Evolutionary conservation across 2,113 vertebrate genomes (phyloP).

Genomic region (Madoqua kirkii): DNA sequence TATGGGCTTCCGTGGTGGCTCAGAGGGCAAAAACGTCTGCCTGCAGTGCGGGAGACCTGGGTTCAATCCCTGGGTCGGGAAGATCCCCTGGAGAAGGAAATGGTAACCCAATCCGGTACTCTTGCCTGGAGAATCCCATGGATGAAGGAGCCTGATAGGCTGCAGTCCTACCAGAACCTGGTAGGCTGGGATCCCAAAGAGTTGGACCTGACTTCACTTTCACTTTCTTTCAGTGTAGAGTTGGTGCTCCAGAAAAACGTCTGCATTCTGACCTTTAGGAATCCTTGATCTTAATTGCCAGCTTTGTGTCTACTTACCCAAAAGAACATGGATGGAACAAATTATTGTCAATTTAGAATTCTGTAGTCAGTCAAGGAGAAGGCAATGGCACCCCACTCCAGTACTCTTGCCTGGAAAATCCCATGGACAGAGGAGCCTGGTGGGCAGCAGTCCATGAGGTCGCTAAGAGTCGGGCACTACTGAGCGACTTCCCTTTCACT

Average conservation of each 20-base stretch:
- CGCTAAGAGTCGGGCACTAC: too few species aligned
- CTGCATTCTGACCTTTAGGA: not conserved
- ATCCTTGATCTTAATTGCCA: not conserved
- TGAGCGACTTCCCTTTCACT: too few species aligned
- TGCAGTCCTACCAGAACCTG: not conserved
- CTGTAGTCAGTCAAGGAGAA: not conserved
- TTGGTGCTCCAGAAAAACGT: not conserved
- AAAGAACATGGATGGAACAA: not conserved
- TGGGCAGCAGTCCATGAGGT: too few species aligned
- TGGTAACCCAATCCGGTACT: not conserved
- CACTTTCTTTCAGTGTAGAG: not conserved
- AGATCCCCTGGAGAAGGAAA: not conserved
- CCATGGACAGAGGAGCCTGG: too few species aligned
- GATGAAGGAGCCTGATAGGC: not conserved
- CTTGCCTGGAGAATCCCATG: not conserved
- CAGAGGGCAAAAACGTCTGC: not conserved
- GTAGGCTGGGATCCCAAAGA: not conserved
- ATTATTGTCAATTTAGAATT: not conserved
- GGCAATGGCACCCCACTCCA: too few species aligned
- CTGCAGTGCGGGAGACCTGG: not conserved
- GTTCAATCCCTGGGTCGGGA: rapidly evolving
- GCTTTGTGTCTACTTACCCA: not conserved
- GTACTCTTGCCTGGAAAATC: too few species aligned
- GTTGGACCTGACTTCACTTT: not conserved
- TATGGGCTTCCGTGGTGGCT: not conserved